phyloP scores from a whole-genome alignment of 2,888 invertebrate genomes.

The Andrena chrysosceles region DNA sequence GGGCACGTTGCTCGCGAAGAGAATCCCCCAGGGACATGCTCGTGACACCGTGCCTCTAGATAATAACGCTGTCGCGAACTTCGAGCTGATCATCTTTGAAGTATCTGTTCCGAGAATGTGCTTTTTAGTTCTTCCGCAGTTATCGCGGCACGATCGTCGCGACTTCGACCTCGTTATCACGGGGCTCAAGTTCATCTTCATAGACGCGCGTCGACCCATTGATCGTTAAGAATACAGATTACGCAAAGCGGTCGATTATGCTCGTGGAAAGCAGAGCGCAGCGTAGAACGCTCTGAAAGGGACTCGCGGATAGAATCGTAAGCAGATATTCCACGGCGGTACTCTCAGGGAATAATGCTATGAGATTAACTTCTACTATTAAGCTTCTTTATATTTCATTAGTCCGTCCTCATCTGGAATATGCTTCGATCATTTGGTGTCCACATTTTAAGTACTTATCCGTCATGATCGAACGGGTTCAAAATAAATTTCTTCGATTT shows the following conservation, averaged over 20 bases:
- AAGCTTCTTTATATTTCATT: too few relatives aligned
- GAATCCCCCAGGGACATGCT: neutral
- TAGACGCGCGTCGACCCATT: constrained; percentile 24
- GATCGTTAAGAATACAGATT: constrained; percentile 42
- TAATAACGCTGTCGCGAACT: constrained; percentile 45
- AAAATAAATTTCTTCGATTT: too few relatives aligned
- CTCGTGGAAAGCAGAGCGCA: neutral
- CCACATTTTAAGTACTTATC: too few relatives aligned
- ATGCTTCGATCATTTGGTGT: too few relatives aligned
- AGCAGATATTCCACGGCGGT: neutral
- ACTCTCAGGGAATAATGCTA: too few relatives aligned
- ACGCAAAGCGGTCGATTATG: constrained; percentile 13
- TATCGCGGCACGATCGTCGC: constrained; percentile 31
- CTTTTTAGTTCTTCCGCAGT: constrained; percentile 9
- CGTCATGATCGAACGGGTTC: too few relatives aligned
- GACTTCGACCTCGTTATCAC: constrained; percentile 41
- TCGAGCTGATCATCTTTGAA: constrained; percentile 26
- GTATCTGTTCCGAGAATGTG: neutral
- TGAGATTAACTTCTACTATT: too few relatives aligned
- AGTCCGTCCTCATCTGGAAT: too few relatives aligned
- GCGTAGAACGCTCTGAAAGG: neutral
- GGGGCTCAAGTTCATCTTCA: constrained; percentile 28
- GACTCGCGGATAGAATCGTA: neutral
- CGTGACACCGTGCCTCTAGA: constrained; percentile 11
- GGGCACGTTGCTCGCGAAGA: neutral